phyloP scores from a whole-genome alignment of 1,140 invertebrate genomes.

The Lordiphosa stackelbergi region DNA sequence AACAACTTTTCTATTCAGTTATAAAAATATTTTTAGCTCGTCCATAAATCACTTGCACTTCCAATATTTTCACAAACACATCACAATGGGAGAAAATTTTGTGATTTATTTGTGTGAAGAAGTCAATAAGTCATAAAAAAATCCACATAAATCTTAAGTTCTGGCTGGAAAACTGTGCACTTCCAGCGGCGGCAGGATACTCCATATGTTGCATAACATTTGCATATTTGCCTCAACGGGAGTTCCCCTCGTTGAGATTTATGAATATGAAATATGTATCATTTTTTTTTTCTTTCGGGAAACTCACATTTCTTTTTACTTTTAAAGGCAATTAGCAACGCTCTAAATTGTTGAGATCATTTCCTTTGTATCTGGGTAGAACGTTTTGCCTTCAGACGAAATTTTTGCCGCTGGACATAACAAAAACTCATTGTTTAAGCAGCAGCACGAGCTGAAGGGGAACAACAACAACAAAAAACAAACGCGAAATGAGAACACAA shows the following conservation, averaged over 20 bases:
- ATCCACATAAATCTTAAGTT: conserved; percentile 59
- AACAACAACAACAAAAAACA: conserved; percentile 28
- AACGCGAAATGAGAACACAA: conserved; percentile 35
- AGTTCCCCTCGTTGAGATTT: conserved; percentile 30
- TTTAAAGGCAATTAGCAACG: conserved; percentile 45
- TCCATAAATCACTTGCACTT: conserved; percentile 61
- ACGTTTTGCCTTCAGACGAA: conserved; percentile 43
- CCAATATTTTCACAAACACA: conserved; percentile 72
- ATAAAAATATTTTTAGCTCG: not conserved
- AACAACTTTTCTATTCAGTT: conserved; percentile 26
- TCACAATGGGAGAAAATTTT: conserved; percentile 59
- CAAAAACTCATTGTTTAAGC: conserved; percentile 48
- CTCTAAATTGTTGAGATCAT: conserved; percentile 34
- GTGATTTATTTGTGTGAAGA: conserved; percentile 70
- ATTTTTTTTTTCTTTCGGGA: conserved; percentile 30
- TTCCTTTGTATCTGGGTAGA: conserved; percentile 8
- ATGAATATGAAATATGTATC: conserved; percentile 66
- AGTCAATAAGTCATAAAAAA: conserved; percentile 73
- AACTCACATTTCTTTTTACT: conserved; percentile 21
- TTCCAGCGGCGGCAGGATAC: conserved; percentile 1
- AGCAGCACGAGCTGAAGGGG: conserved; percentile 49
- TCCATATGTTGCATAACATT: conserved; percentile 64
- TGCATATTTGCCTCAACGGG: conserved; percentile 51
- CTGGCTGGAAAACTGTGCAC: conserved; percentile 4
- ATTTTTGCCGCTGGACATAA: conserved; percentile 23